Percentiles rank a stretch among this genome's conserved stretches.
Evolutionary conservation across 2,113 vertebrate species (phyloP).

Genomic region (Ceyx cyanopectus): DNA sequence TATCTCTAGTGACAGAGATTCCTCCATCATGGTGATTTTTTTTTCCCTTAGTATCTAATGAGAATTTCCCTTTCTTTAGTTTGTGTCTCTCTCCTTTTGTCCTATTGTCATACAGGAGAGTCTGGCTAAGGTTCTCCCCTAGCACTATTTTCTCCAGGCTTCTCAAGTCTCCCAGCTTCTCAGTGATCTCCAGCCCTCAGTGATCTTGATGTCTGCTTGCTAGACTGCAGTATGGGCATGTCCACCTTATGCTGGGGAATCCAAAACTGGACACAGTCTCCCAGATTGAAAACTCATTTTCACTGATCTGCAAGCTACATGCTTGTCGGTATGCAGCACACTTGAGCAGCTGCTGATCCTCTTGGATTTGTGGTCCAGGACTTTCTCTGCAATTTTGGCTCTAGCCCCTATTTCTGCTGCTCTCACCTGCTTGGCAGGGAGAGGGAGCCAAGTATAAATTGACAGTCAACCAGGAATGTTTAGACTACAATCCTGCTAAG

Average conservation of each 20-base stretch:
- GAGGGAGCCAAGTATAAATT: neutral
- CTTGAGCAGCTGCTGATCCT: neutral
- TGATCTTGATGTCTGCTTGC: neutral
- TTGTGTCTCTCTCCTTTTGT: neutral
- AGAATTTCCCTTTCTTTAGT: neutral
- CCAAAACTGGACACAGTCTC: neutral
- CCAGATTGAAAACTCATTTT: neutral
- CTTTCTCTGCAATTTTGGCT: neutral
- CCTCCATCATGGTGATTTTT: neutral
- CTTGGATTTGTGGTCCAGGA: neutral
- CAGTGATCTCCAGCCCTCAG: neutral
- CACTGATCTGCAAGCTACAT: neutral
- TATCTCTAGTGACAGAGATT: neutral
- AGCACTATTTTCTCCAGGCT: neutral
- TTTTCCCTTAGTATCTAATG: neutral
- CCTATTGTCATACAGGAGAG: neutral
- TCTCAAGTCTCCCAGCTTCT: neutral
- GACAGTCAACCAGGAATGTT: neutral
- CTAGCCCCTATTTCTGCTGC: fast-evolving
- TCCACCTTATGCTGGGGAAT: neutral
- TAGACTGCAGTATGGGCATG: neutral
- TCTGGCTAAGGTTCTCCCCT: neutral
- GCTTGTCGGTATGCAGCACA: neutral
- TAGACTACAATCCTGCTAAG: neutral
- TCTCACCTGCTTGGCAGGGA: neutral